A percentile compares a stretch with the other conserved stretches of the same genome.
Evolutionary conservation across 2,888 invertebrate species (phyloP).

Genomic region (Heliconius ethilla): DNA sequence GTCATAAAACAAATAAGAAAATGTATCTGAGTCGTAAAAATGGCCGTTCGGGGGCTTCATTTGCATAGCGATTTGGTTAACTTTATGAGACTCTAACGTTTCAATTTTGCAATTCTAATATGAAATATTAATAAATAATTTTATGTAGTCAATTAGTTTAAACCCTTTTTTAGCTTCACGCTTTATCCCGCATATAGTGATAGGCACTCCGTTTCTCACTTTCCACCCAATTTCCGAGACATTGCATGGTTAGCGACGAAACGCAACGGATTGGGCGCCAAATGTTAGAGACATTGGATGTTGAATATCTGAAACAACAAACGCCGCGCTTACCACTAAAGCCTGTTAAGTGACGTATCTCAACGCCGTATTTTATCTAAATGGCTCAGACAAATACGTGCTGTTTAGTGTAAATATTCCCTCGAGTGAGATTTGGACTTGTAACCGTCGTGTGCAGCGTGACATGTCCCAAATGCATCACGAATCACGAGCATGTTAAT

Average conservation of each 20-base stretch:
- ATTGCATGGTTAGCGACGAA: too few species aligned
- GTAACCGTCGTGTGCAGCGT: background rate
- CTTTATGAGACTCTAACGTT: constrained; percentile 27
- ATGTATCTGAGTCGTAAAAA: constrained; percentile 25
- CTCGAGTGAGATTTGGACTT: background rate
- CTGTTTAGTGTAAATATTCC: constrained; percentile 3
- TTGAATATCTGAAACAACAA: too few species aligned
- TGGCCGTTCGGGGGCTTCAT: constrained; percentile 24
- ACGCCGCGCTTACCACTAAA: background rate
- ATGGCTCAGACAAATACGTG: background rate
- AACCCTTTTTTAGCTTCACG: background rate
- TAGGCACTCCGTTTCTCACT: background rate
- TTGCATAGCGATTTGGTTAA: constrained; percentile 32
- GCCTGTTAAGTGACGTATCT: background rate
- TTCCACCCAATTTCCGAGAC: too few species aligned
- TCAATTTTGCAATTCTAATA: constrained; percentile 33
- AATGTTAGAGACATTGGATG: too few species aligned
- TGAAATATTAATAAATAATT: constrained; percentile 16
- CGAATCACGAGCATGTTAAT: background rate
- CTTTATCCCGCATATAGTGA: background rate
- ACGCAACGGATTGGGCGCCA: too few species aligned
- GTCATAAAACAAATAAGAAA: constrained; percentile 31
- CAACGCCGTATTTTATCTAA: background rate
- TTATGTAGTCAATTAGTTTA: background rate
- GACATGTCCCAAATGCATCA: background rate